phyloP scores from a whole-genome alignment of 1,140 invertebrate species.

The Zaprionus tsacasi region DNA sequence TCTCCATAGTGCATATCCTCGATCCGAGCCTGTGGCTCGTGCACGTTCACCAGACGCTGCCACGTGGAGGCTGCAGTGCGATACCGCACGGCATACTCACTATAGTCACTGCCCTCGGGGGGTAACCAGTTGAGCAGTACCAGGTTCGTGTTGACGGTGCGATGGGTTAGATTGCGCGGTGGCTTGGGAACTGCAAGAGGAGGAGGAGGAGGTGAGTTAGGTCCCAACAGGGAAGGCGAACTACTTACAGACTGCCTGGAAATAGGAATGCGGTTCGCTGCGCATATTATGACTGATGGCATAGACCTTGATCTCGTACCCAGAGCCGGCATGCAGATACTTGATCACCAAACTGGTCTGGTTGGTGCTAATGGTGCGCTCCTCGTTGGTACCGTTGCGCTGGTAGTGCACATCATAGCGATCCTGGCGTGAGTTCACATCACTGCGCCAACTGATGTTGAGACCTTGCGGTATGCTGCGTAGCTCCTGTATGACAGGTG shows the following conservation, averaged over 20 bases:
- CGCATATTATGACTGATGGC: conserved; percentile 93
- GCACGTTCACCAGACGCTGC: conserved; percentile 88
- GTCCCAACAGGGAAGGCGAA: no score
- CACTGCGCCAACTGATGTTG: conserved; percentile 96
- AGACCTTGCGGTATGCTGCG: conserved; percentile 90
- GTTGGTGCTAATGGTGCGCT: conserved; percentile 86
- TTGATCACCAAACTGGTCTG: conserved; percentile 90
- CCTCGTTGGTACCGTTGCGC: conserved; percentile 91
- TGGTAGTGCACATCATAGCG: conserved; percentile 93
- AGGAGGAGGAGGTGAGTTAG: background rate
- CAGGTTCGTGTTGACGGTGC: conserved; percentile 91
- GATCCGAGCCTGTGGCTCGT: conserved; percentile 89
- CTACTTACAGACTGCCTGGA: conserved; percentile 93
- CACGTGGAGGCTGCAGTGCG: conserved; percentile 89
- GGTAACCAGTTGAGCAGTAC: conserved; percentile 92
- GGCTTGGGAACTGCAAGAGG: conserved; percentile 90
- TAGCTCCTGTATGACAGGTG: conserved; percentile 94
- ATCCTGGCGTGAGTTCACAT: conserved; percentile 95
- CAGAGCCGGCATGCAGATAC: conserved; percentile 93
- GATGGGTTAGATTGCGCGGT: conserved; percentile 91
- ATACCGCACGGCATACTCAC: conserved; percentile 92
- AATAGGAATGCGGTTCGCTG: conserved; percentile 94
- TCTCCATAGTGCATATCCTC: conserved; percentile 95
- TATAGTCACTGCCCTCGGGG: conserved; percentile 90
- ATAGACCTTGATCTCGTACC: conserved; percentile 94